Evolutionary conservation across 2,797 vertebrate genomes (phyloP).

Genomic region (Chaenodraco wilsoni): DNA sequence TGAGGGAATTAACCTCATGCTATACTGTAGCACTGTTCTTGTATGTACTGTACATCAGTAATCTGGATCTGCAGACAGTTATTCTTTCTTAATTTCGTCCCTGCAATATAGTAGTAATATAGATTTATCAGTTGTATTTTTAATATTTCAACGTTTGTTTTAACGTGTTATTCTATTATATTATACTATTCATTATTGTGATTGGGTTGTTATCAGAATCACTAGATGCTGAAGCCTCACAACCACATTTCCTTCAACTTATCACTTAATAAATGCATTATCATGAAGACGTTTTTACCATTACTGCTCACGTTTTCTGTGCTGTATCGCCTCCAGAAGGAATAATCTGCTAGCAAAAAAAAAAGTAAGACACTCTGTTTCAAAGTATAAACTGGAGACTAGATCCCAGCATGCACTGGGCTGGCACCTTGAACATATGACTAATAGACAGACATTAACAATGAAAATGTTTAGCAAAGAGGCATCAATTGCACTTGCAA

Average conservation of each 20-base stretch:
- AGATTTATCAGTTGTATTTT: background rate
- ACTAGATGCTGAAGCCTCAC: constrained; percentile 13
- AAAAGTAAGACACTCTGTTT: background rate
- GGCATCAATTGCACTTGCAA: background rate
- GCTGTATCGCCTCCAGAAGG: background rate
- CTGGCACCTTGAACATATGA: background rate
- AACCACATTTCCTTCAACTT: constrained; percentile 21
- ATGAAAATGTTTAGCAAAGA: background rate
- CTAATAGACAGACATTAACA: background rate
- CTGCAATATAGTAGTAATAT: background rate
- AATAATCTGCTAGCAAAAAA: background rate
- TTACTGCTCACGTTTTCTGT: constrained; percentile 7
- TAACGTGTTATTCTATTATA: too few species aligned
- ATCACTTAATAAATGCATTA: constrained; percentile 18
- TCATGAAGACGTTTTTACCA: background rate
- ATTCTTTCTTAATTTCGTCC: constrained; percentile 2
- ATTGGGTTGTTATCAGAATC: constrained; percentile 28
- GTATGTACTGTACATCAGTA: constrained; percentile 7
- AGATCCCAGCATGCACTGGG: background rate
- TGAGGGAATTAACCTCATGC: constrained; percentile 31
- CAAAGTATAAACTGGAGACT: constrained; percentile 5
- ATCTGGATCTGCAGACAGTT: constrained; percentile 20
- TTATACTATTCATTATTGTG: too few species aligned
- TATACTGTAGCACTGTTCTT: constrained; percentile 20
- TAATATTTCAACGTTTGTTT: background rate